Evolutionary conservation across 2,888 invertebrate species (phyloP), one percentile per base, ranked within the genome.

Genomic region (Sepioteuthis lessoniana): DNA sequence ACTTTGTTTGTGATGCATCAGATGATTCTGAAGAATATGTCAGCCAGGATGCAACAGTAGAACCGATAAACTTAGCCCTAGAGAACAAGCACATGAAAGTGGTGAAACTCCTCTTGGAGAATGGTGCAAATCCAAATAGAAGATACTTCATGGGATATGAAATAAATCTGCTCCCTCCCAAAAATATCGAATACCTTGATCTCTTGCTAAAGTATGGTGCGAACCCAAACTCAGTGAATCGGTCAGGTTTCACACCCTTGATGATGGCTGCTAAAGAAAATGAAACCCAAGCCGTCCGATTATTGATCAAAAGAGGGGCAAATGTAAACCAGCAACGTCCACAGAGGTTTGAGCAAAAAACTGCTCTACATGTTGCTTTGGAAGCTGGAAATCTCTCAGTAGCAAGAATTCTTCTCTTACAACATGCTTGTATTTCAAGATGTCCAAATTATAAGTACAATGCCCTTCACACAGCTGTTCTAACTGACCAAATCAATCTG

Each of bases 111-210:
- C 97, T 99, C 4, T 97, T 99, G 55, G 98, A 98, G 96, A 98
- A 98, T 95, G 99, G 99, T 0, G 99, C 99, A 0, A 98, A 99
- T 97, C 98, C 99, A 16, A 99, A 99, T 97, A 98, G 98, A 96
- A 98, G 98, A 35, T 98, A 99, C 97, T 99, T 99, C 97, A 98
- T 98, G 97, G 99, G 99, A 8, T 98, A 98, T 0, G 99, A 99
- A 97, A 98, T 99, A 96, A 99, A 99, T 97, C 97, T 99, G 96
- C 98, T 99, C 5, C 98, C 98, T 0, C 98, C 98, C 19, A 97
- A 98, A 95, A 98, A 99, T 96, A 97, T 98, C 94, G 98, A 98
- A 95, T 98, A 98, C 96, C 97, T 99, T 97, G 98, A 98, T 96
- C 97, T 99, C 95, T 97, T 99, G 95, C 97, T 99, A 94, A 98